A percentile compares a stretch with the other conserved stretches of the same genome.
phyloP scores from a whole-genome alignment of 1,140 invertebrate genomes.

The Leptopilina boulardi region DNA sequence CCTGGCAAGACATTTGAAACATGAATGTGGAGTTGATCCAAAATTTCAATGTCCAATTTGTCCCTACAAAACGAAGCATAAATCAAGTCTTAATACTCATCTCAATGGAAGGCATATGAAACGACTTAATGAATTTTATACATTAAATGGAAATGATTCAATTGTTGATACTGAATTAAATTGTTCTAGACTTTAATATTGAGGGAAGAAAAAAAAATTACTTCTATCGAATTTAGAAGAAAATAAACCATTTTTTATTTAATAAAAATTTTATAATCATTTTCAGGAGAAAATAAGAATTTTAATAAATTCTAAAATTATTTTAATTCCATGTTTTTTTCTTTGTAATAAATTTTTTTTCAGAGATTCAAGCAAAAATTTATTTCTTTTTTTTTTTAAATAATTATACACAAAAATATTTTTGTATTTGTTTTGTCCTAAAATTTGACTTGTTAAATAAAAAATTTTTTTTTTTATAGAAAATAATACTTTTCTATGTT shows the following conservation, averaged over 20 bases:
- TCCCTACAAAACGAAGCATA: slow-evolving; percentile 66
- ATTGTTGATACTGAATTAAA: slow-evolving; percentile 40
- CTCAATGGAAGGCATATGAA: slow-evolving; percentile 68
- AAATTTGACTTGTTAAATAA: too few species aligned
- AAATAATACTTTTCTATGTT: too few species aligned
- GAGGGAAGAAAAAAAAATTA: slow-evolving; percentile 40
- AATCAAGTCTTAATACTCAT: slow-evolving; percentile 68
- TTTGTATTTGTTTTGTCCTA: too few species aligned
- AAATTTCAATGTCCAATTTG: slow-evolving; percentile 74
- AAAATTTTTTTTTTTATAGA: too few species aligned
- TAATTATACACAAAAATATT: too few species aligned
- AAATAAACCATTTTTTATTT: too few species aligned
- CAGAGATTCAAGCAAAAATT: too few species aligned
- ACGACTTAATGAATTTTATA: slow-evolving; percentile 59
- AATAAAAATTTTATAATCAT: too few species aligned
- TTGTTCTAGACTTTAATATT: neutral
- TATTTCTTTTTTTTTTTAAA: too few species aligned
- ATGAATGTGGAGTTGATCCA: slow-evolving; percentile 77
- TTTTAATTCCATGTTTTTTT: too few species aligned
- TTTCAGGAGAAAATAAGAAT: neutral
- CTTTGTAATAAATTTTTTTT: too few species aligned
- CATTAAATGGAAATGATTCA: slow-evolving; percentile 53
- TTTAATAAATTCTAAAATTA: too few species aligned
- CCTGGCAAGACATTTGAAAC: slow-evolving; percentile 74
- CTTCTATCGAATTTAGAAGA: slow-evolving; percentile 1